A percentile compares a stretch with the other conserved stretches of the same genome.
phyloP scores from a whole-genome alignment of 2,888 invertebrate genomes.

The Lottia gigantea region DNA sequence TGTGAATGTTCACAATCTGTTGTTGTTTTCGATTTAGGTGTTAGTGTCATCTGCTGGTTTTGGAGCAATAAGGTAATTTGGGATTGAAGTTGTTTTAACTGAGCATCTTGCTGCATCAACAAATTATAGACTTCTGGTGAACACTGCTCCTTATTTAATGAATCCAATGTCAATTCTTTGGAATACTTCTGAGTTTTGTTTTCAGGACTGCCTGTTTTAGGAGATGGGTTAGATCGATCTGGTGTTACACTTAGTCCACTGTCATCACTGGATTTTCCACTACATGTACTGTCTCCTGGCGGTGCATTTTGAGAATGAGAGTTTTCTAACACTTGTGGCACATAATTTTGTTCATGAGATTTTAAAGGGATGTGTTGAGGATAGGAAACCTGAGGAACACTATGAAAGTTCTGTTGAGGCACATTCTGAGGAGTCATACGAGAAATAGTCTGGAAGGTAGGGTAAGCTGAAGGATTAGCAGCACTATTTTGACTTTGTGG shows the following conservation, averaged over 20 bases:
- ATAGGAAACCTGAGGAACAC: too few species aligned
- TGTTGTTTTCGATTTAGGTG: not conserved
- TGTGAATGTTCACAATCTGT: constrained; percentile 2
- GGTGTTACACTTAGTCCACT: constrained; percentile 60
- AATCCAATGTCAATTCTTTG: not conserved
- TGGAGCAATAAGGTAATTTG: constrained; percentile 58
- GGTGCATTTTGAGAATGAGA: constrained; percentile 24
- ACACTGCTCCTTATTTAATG: constrained; percentile 51
- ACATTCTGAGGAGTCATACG: too few species aligned
- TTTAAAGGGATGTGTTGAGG: too few species aligned
- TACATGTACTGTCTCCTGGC: constrained; percentile 39
- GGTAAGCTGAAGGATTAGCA: too few species aligned
- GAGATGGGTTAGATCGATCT: constrained; percentile 38
- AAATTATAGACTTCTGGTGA: constrained; percentile 60
- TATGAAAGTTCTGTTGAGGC: too few species aligned
- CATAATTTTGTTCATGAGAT: too few species aligned
- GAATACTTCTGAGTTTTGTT: not conserved
- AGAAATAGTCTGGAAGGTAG: too few species aligned
- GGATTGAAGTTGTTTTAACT: constrained; percentile 58
- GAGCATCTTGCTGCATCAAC: constrained; percentile 58
- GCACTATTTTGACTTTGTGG: too few species aligned
- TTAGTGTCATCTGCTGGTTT: constrained; percentile 36
- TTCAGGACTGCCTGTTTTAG: constrained; percentile 21
- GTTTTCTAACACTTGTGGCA: too few species aligned
- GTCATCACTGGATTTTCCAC: constrained; percentile 54